These are phyloP conservation scores for Hypena proboscidalis DNA, from an alignment of 2,888 invertebrate species.

Conservation along the genomic window DNA sequence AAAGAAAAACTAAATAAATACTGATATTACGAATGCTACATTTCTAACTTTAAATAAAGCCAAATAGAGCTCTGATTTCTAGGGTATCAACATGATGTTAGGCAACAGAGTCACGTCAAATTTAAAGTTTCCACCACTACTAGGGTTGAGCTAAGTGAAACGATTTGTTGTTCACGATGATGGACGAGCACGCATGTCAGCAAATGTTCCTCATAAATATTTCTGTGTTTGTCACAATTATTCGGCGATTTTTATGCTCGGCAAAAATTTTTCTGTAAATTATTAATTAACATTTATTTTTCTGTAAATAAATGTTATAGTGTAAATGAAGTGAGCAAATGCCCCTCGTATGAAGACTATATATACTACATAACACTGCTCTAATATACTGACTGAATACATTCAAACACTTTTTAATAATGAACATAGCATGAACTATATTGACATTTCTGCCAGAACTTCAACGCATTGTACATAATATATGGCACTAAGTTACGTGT, in stretches of 20 bases:
- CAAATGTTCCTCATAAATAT: slow-evolving; percentile 44
- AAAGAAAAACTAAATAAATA: too few relatives aligned
- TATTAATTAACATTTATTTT: too few relatives aligned
- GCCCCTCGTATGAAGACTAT: too few relatives aligned
- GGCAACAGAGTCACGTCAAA: slow-evolving; percentile 42
- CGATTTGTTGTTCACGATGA: slow-evolving; percentile 48
- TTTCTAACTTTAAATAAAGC: too few relatives aligned
- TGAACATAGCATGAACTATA: too few relatives aligned
- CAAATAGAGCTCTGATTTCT: background rate
- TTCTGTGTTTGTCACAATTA: slow-evolving; percentile 23
- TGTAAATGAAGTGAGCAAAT: too few relatives aligned
- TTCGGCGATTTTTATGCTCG: slow-evolving; percentile 20
- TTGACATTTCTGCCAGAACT: background rate
- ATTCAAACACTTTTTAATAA: too few relatives aligned
- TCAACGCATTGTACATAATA: slow-evolving; percentile 2
- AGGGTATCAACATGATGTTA: background rate
- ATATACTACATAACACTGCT: too few relatives aligned
- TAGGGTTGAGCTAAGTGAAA: slow-evolving; percentile 49
- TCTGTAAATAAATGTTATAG: too few relatives aligned
- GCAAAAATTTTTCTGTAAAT: too few relatives aligned
- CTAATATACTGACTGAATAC: too few relatives aligned
- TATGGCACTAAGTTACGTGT: background rate
- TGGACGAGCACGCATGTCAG: slow-evolving; percentile 38
- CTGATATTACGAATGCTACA: too few relatives aligned
- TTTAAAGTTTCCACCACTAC: slow-evolving; percentile 46